A percentile compares a stretch with the other conserved stretches of the same genome.
These are phyloP conservation scores for Ladona fulva DNA, from an alignment of 1,140 invertebrate species.

Conservation along the genomic window DNA sequence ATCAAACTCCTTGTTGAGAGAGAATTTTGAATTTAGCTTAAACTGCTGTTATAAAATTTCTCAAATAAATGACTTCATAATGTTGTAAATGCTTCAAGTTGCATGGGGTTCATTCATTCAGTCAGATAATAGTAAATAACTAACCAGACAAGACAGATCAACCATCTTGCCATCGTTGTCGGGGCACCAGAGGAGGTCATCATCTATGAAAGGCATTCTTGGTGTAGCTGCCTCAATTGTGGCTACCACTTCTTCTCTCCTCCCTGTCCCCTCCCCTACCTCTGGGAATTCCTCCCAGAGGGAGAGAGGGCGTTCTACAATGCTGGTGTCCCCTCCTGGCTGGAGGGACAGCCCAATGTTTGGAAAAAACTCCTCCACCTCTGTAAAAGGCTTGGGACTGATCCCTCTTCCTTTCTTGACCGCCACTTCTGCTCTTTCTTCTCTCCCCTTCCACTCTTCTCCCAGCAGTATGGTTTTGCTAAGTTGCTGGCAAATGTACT, in stretches of 20 bases:
- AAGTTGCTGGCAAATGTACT: background rate
- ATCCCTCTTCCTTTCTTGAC: background rate
- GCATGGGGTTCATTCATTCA: background rate
- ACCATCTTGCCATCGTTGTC: constrained; percentile 87
- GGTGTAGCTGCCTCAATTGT: constrained; percentile 38
- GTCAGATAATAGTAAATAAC: constrained; percentile 23
- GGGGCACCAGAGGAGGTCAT: constrained; percentile 82
- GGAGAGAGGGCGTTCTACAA: background rate
- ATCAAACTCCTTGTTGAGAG: too few species aligned
- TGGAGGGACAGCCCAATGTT: background rate
- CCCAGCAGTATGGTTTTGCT: background rate
- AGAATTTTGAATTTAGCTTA: too few species aligned
- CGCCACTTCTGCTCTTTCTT: background rate
- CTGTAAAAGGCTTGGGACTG: background rate
- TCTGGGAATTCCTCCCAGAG: constrained; percentile 2
- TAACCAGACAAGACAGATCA: constrained; percentile 77
- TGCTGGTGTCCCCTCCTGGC: background rate
- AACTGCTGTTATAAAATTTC: too few species aligned
- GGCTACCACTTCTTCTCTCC: background rate
- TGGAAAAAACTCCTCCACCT: background rate
- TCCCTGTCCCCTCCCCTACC: background rate
- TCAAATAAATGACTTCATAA: too few species aligned
- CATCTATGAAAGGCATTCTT: constrained; percentile 88
- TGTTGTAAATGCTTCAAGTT: background rate
- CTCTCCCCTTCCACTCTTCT: background rate